These are phyloP conservation scores for Macquaria ambigua DNA, from an alignment of 2,113 vertebrate species.

Conservation along the genomic window DNA sequence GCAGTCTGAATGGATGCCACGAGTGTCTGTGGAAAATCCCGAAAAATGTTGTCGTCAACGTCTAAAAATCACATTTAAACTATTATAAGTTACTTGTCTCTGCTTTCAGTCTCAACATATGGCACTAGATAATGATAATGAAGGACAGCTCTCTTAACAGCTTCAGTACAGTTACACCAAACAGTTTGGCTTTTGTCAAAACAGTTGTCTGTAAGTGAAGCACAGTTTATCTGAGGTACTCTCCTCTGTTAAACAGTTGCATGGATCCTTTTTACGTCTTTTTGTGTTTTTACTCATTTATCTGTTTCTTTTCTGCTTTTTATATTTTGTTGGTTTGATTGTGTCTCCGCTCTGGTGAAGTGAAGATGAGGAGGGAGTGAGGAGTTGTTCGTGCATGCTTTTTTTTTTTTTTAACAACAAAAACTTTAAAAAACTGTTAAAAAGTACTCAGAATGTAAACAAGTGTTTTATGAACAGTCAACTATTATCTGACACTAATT, in stretches of 20 bases:
- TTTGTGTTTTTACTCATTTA: background rate
- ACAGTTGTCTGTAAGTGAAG: background rate
- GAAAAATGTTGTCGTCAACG: constrained; percentile 5
- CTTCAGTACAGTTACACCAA: background rate
- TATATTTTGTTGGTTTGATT: background rate
- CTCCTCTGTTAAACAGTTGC: background rate
- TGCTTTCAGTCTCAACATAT: constrained; percentile 29
- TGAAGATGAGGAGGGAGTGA: background rate
- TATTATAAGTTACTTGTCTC: constrained; percentile 3
- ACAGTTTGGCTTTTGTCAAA: background rate
- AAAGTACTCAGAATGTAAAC: background rate
- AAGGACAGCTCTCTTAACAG: background rate
- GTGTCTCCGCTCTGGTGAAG: background rate
- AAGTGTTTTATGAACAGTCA: constrained; percentile 8
- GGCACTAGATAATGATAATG: background rate
- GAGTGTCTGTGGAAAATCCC: constrained; percentile 9
- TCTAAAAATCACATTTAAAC: constrained; percentile 8
- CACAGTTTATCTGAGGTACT: background rate
- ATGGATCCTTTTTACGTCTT: background rate
- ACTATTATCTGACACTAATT: background rate
- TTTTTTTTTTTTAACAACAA: background rate
- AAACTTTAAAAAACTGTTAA: background rate
- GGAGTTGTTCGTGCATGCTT: background rate
- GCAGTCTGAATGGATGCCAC: constrained; percentile 6
- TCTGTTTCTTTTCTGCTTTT: background rate